A percentile compares a stretch with the other conserved stretches of the same genome.
Conservation (phyloP, 2,797 vertebrate genomes). For the Odontamblyopus rebecca region DNA sequence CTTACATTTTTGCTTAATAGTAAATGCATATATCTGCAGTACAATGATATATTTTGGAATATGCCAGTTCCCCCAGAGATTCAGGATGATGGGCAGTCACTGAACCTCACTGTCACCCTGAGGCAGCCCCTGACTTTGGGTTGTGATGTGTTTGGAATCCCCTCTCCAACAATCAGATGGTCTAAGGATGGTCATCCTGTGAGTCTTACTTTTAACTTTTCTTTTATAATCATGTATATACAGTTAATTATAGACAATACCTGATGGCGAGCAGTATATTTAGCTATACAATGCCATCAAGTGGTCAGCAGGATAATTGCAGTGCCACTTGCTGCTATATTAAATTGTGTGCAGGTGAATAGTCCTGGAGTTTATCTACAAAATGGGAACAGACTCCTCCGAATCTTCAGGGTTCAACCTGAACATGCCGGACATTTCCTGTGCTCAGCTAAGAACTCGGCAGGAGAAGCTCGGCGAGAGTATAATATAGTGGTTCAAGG, state of each 20-base stretch:
- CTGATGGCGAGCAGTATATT: constrained; percentile 8
- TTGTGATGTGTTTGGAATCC: constrained; percentile 82
- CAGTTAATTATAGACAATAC: not conserved
- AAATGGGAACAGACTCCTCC: constrained; percentile 76
- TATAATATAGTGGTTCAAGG: constrained; percentile 84
- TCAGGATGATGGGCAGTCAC: constrained; percentile 71
- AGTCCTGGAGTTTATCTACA: constrained; percentile 72
- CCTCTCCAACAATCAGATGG: constrained; percentile 82
- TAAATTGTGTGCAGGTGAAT: constrained; percentile 61
- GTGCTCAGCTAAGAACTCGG: constrained; percentile 81
- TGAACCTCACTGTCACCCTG: constrained; percentile 80
- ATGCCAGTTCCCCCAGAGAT: constrained; percentile 84
- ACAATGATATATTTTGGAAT: constrained; percentile 10
- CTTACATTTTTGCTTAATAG: constrained; percentile 7
- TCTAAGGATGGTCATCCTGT: constrained; percentile 82
- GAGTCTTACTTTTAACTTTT: constrained; percentile 44
- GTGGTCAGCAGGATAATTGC: constrained; percentile 50
- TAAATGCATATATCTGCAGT: not conserved
- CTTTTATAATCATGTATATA: not conserved
- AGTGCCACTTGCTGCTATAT: constrained; percentile 6
- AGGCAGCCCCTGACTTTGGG: constrained; percentile 84
- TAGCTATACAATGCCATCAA: constrained; percentile 62
- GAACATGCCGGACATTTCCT: constrained; percentile 82
- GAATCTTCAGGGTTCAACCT: constrained; percentile 79
- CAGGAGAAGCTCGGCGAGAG: constrained; percentile 73